These are phyloP conservation scores for Neodiprion pinetum DNA, from an alignment of 1,140 invertebrate species.

Conservation along the genomic window DNA sequence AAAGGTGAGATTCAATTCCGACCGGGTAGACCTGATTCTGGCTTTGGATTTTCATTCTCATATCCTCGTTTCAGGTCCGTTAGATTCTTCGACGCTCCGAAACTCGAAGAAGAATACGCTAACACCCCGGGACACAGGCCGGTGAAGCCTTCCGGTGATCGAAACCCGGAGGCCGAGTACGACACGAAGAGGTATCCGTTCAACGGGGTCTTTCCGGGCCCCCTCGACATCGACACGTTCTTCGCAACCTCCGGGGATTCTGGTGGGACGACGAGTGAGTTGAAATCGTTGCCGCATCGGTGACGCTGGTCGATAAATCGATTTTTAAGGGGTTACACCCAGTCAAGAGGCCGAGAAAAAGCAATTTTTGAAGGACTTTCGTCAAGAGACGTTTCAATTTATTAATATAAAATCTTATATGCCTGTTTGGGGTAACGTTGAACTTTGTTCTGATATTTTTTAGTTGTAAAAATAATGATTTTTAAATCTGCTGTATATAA, in stretches of 20 bases:
- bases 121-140: conserved; percentile 7
- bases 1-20: conserved; percentile 10
- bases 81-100: conserved; percentile 8
- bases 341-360: no score
- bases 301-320: no score
- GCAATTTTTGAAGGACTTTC: no score
- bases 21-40: neutral
- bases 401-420: no score
- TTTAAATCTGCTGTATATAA: no score
- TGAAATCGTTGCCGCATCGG: no score
- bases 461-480: no score
- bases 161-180: conserved; percentile 14
- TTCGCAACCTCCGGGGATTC: neutral
- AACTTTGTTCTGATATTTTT: no score
- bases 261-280: conserved; percentile 6
- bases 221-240: neutral
- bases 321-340: no score
- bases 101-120: conserved; percentile 1
- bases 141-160: conserved; percentile 14
- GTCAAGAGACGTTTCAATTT: no score
- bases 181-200: neutral
- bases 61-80: conserved; percentile 8
- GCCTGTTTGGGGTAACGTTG: no score
- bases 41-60: neutral
- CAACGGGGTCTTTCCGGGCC: neutral